Evolutionary conservation across 2,113 vertebrate genomes (phyloP).

Genomic region (Macquaria australasica): DNA sequence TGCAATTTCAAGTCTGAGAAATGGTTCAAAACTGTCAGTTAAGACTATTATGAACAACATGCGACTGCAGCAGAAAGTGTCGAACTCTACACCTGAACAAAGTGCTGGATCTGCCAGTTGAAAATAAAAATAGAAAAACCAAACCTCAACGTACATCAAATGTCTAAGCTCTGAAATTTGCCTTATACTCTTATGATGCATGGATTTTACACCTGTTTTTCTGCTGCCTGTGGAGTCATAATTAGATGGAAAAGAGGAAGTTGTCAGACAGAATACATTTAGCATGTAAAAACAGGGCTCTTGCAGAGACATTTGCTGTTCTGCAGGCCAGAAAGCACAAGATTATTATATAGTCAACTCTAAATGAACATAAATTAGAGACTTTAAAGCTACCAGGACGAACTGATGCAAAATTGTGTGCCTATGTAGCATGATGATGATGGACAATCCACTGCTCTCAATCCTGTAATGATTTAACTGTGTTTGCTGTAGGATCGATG

Average conservation of each 20-base stretch:
- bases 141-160: slow-evolving; percentile 14
- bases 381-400: slow-evolving; percentile 22
- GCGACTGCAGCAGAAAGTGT: slow-evolving; percentile 30
- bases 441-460: slow-evolving; percentile 70
- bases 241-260: slow-evolving; percentile 44
- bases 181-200: not conserved
- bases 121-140: slow-evolving; percentile 19
- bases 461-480: slow-evolving; percentile 79
- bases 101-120: slow-evolving; percentile 24
- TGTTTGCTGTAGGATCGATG: slow-evolving; percentile 81
- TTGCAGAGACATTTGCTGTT: slow-evolving; percentile 19
- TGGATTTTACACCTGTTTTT: slow-evolving; percentile 41
- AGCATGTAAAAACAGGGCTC: not conserved
- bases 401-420: slow-evolving; percentile 46
- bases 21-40: slow-evolving; percentile 49
- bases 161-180: slow-evolving; percentile 1
- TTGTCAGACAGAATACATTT: slow-evolving; percentile 37
- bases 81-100: slow-evolving; percentile 12
- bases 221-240: slow-evolving; percentile 38
- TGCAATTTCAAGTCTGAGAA: slow-evolving; percentile 57
- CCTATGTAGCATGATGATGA: slow-evolving; percentile 52
- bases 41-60: slow-evolving; percentile 50
- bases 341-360: slow-evolving; percentile 21
- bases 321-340: slow-evolving; percentile 11
- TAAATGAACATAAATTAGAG: slow-evolving; percentile 38